phyloP scores from a whole-genome alignment of 2,888 invertebrate species.

The Lymantria monacha region DNA sequence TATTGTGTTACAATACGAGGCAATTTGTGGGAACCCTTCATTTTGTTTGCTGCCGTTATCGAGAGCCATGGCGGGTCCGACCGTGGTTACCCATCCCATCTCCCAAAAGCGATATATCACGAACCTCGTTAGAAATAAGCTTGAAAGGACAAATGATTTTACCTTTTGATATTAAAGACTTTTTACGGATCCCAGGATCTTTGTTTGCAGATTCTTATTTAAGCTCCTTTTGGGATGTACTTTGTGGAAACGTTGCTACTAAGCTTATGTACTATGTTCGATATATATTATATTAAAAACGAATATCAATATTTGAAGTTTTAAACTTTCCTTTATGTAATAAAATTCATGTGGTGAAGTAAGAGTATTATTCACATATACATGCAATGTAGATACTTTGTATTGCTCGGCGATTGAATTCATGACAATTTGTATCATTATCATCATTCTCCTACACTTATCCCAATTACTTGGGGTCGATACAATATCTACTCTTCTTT shows the following conservation, averaged over 20 bases:
- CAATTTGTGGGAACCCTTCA: conserved; percentile 25
- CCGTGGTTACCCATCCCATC: conserved; percentile 5
- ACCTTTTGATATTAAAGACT: conserved; percentile 13
- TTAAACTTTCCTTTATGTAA: background rate
- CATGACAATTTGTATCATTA: too few species aligned
- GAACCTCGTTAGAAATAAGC: conserved; percentile 14
- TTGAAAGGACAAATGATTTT: conserved; percentile 17
- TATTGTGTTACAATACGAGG: conserved; percentile 15
- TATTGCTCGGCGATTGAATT: too few species aligned
- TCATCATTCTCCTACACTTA: too few species aligned
- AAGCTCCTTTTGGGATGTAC: background rate
- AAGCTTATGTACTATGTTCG: too few species aligned
- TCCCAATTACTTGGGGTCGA: too few species aligned
- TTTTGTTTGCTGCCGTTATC: conserved; percentile 24
- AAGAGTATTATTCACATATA: too few species aligned
- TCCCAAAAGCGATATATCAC: conserved; percentile 11
- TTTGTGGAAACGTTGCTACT: background rate
- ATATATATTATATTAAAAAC: too few species aligned
- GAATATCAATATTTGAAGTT: background rate
- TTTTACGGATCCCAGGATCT: background rate
- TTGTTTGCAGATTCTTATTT: conserved; percentile 2
- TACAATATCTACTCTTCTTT: too few species aligned
- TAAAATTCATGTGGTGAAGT: too few species aligned
- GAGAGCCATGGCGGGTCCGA: conserved; percentile 4
- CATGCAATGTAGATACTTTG: too few species aligned